Evolutionary conservation across 2,113 vertebrate genomes (phyloP).

Genomic region (Onychorhynchus coronatus): DNA sequence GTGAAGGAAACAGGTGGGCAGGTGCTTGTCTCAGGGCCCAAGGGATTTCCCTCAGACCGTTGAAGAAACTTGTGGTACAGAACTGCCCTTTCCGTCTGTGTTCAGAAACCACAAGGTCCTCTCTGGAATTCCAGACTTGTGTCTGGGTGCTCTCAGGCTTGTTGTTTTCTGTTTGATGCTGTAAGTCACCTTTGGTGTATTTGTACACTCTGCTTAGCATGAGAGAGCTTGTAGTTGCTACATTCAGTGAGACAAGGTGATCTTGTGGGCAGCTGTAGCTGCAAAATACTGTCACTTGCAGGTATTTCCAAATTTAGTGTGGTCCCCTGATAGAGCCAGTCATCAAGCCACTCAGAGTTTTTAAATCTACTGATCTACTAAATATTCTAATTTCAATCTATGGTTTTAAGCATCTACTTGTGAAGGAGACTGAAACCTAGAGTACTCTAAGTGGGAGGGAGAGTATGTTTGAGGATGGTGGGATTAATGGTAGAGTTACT

Average conservation of each 20-base stretch:
- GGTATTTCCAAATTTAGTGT: not conserved
- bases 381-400: too few relatives aligned
- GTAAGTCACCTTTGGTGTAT: not conserved
- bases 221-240: not conserved
- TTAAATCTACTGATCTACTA: too few relatives aligned
- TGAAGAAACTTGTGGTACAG: not conserved
- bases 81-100: not conserved
- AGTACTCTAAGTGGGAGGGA: not conserved
- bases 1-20: not conserved
- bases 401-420: not conserved
- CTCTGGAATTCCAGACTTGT: not conserved
- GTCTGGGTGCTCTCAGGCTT: not conserved
- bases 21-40: not conserved
- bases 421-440: not conserved
- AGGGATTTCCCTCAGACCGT: not conserved
- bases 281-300: not conserved
- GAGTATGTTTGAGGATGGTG: rapidly evolving
- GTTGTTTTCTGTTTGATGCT: not conserved
- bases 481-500: not conserved
- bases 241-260: not conserved
- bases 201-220: not conserved
- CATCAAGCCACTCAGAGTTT: rapidly evolving
- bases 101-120: not conserved
- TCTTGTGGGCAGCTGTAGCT: not conserved
- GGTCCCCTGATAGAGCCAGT: not conserved